Evolutionary conservation across 2,888 invertebrate genomes (phyloP).

Genomic region (Linnaemya vulpina): DNA sequence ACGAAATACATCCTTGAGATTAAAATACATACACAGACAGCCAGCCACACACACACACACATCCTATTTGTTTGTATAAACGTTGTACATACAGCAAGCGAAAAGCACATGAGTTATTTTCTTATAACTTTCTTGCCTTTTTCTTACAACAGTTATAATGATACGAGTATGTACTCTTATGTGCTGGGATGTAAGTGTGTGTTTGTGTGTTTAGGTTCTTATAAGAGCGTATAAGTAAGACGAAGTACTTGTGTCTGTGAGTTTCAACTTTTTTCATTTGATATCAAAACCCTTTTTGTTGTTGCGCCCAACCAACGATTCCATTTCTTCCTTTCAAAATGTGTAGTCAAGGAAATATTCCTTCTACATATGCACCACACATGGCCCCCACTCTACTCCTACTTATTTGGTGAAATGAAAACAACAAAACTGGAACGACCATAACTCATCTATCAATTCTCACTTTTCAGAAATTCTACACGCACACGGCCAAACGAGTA

Average conservation of each 20-base stretch:
- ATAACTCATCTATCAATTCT: constrained; percentile 83
- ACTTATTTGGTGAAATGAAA: constrained; percentile 41
- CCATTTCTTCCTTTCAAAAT: constrained; percentile 5
- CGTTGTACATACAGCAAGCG: constrained; percentile 21
- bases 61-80: not conserved
- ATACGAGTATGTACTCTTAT: not conserved
- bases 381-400: constrained; percentile 24
- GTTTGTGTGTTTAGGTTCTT: not conserved
- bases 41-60: constrained; percentile 63
- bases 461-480: constrained; percentile 73
- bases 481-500: constrained; percentile 46
- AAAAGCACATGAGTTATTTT: constrained; percentile 64
- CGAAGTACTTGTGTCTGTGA: constrained; percentile 49
- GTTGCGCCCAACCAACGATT: constrained; percentile 11
- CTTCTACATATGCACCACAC: too few species aligned
- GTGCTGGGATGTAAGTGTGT: not conserved
- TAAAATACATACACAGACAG: constrained; percentile 64
- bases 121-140: constrained; percentile 56
- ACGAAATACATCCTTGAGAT: constrained; percentile 50
- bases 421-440: constrained; percentile 70
- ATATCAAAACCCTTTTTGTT: constrained; percentile 44
- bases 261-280: constrained; percentile 58
- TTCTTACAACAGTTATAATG: constrained; percentile 54
- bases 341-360: constrained; percentile 73
- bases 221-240: constrained; percentile 39